Base-by-base conservation (phyloP, 1,140 invertebrate species). In the Drosophila grimshawi region DNA sequence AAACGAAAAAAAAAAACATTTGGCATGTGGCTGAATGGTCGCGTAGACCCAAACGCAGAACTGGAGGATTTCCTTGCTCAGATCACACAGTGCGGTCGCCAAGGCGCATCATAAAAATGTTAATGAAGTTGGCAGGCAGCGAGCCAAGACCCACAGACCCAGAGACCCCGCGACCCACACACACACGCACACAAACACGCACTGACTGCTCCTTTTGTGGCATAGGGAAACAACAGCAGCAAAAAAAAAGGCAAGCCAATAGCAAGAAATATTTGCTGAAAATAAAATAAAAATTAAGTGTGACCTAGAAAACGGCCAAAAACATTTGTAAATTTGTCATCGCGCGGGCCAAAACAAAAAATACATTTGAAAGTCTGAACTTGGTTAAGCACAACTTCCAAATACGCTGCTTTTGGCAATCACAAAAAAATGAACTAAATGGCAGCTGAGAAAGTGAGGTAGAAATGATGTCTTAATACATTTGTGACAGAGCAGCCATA, bases 51-150 rank as follows among this genome's bases (percentile, higher is more conserved):
- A 41, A 49, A 37, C 51, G 37, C 35, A 27, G 33, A 5, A 29
- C 6, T 7, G 10, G 19, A 27, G 8, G 46, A 59, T 55, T 61
- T 70, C 51, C 60, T 70, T 57, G 67, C 68, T 61, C 73, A 71
- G 68, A 76, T 78, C 83, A 83, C 83, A 80, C 69, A 80, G 76
- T 83, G 85, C 73, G 85, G 83, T 88, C 75, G 85, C 85, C 79
- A 88, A 88, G 83, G 83, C 83, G 83, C 85, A 83, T 88, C 83
- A 88, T 88, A 88, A 88, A 88, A 88, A 88, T 88, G 83, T 88
- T 88, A 88, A 88, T 89, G 83, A 88, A 88, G 83, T 88, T 80
- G 76, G 70, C 72, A 57, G 72, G 51, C 80, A 71, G 63, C 67
- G 52, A 63, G 67, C 60, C 80, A 59, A 70, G 72, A 75, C 72